Base-by-base conservation (phyloP, 1,140 invertebrate genomes). In the Drosophila grimshawi region DNA sequence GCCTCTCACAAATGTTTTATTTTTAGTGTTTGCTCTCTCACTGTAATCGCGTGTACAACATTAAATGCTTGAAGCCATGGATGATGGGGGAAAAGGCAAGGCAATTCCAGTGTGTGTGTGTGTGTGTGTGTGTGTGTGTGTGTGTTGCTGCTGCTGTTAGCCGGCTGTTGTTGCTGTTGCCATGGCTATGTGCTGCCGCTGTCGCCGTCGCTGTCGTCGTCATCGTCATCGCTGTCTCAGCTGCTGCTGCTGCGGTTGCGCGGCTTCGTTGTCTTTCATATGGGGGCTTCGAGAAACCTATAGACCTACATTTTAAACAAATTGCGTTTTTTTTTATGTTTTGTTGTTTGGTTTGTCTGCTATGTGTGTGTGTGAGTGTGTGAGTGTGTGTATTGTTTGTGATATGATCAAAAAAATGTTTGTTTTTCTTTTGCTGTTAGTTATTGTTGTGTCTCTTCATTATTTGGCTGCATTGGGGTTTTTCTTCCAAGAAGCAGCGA, bases 251-350 rank as follows among this genome's bases (percentile, higher is more conserved):
- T 55, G 65, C 53, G 45, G 80, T 65, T 74, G 80, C 77, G 73
- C 68, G 70, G 53, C 49, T 45, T 43, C 53, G 68, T 64, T 75
- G 76, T 78, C 80, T 86, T 72, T 74, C 78, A 76, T 63, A 81
- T 81, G 80, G 80, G 69, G 65, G 63, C 81, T 91, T 91, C 80
- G 88, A 88, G 88, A 91, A 90, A 90, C 86, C 86, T 86, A 90
- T 85, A 90, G 81, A 90, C 86, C 86, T 91, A 90, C 86, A 90
- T 90, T 90, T 90, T 88, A 90, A 90, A 91, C 86, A 91, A 90
- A 90, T 90, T 90, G 76, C 88, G 79, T 77, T 53, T 51, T 30
- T 55, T 46, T 66, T 51, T 43, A 59, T 49, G 41, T 57, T 46
- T 65, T 75, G 33, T 55, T 57, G 61, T 30, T 62, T 64, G 37